phyloP scores from a whole-genome alignment of 2,113 vertebrate species.

The Amphilophus citrinellus region DNA sequence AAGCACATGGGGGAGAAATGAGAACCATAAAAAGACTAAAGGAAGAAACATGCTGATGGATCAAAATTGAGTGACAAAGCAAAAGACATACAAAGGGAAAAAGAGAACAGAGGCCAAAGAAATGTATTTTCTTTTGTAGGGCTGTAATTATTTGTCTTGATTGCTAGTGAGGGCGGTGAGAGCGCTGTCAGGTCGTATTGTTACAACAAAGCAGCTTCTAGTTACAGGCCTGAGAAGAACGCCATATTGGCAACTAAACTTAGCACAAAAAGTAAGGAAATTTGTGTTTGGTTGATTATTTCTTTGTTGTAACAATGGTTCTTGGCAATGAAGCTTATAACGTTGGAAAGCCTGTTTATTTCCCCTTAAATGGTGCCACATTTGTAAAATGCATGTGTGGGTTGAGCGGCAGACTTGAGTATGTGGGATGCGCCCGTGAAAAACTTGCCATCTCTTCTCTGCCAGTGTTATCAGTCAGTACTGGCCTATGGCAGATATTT shows the following conservation, averaged over 20 bases:
- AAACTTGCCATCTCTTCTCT: too few species aligned
- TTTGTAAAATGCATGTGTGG: too few species aligned
- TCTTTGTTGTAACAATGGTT: too few species aligned
- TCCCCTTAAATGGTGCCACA: too few species aligned
- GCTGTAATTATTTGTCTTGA: conserved; percentile 68
- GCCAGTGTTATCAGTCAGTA: not conserved
- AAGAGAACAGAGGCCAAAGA: conserved; percentile 21
- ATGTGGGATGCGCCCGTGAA: too few species aligned
- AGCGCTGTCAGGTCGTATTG: conserved; percentile 45
- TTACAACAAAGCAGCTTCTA: conserved; percentile 18
- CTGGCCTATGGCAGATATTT: not conserved
- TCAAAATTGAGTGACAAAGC: not conserved
- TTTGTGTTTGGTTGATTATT: too few species aligned
- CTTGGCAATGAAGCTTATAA: too few species aligned
- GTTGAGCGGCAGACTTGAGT: too few species aligned
- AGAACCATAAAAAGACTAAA: not conserved
- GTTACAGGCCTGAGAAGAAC: not conserved
- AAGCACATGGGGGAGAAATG: not conserved
- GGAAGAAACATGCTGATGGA: conserved; percentile 7
- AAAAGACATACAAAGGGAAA: conserved; percentile 16
- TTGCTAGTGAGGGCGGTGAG: conserved; percentile 5
- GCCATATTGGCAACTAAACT: not conserved
- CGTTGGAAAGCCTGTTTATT: too few species aligned
- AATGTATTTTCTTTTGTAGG: conserved; percentile 48
- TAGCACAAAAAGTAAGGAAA: too few species aligned